Percentiles rank a stretch among this genome's conserved stretches.
Evolutionary conservation across 2,888 invertebrate genomes (phyloP).

Genomic region (Hypercompe scribonia): DNA sequence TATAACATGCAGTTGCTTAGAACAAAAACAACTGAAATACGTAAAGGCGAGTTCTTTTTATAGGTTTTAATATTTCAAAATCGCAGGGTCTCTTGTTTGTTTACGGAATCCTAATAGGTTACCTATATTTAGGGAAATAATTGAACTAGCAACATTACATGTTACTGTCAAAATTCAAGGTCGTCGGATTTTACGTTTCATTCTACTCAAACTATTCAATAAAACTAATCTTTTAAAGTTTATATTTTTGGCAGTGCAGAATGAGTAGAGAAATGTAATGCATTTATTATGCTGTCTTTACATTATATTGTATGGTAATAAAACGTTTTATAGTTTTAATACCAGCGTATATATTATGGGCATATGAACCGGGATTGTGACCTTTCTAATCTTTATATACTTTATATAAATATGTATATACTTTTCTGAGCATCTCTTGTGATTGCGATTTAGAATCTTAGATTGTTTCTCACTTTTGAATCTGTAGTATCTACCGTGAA

Average conservation of each 20-base stretch:
- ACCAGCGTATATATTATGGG: background rate
- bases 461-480: too few species aligned
- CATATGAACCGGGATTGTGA: background rate
- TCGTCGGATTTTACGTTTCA: conserved; percentile 43
- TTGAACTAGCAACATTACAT: conserved; percentile 18
- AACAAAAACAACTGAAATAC: too few species aligned
- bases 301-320: background rate
- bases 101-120: conserved; percentile 7
- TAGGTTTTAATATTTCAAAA: background rate
- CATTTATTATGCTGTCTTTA: background rate
- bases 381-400: too few species aligned
- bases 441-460: too few species aligned
- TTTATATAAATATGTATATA: too few species aligned
- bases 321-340: background rate
- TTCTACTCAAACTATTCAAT: conserved; percentile 20
- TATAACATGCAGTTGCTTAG: background rate
- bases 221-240: background rate
- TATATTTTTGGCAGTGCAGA: background rate
- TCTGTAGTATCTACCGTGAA: too few species aligned
- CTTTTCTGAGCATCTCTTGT: too few species aligned
- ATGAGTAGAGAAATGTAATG: background rate
- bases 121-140: conserved; percentile 11
- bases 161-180: conserved; percentile 55
- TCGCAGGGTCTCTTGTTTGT: background rate
- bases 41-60: too few species aligned